Percentiles rank a stretch among this genome's conserved stretches.
phyloP scores from a whole-genome alignment of 2,888 invertebrate genomes.

The Andrena chrysosceles region DNA sequence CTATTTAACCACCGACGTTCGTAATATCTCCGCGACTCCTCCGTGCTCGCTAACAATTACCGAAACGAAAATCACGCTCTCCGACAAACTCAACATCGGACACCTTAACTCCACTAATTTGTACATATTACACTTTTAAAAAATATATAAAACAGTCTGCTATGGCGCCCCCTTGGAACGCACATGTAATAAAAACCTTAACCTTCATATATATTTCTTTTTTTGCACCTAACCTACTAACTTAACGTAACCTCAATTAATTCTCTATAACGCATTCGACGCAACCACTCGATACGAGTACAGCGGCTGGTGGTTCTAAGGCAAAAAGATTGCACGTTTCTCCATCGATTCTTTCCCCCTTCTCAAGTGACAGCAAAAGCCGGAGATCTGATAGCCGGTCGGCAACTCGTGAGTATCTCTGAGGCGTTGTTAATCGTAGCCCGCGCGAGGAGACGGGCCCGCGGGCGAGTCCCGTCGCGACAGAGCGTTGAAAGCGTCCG shows the following conservation, averaged over 20 bases:
- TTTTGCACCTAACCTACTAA: slow-evolving; percentile 17
- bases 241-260: slow-evolving; percentile 20
- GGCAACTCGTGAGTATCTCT: slow-evolving; percentile 4
- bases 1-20: slow-evolving; percentile 14
- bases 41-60: background rate
- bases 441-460: background rate
- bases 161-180: slow-evolving; percentile 59
- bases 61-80: background rate
- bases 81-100: slow-evolving; percentile 27
- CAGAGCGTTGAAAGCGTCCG: background rate
- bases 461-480: too few species aligned
- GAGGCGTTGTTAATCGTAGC: slow-evolving; percentile 15
- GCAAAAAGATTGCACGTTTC: slow-evolving; percentile 54
- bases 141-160: slow-evolving; percentile 56
- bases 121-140: slow-evolving; percentile 44
- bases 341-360: background rate
- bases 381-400: slow-evolving; percentile 19
- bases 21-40: background rate
- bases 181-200: slow-evolving; percentile 34
- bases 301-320: slow-evolving; percentile 38
- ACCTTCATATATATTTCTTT: slow-evolving; percentile 6
- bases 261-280: slow-evolving; percentile 26
- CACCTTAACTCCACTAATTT: slow-evolving; percentile 46
- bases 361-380: slow-evolving; percentile 6
- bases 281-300: slow-evolving; percentile 38